Base-by-base conservation (phyloP, 2,888 invertebrate genomes). In the Monoplex corrugatus region DNA sequence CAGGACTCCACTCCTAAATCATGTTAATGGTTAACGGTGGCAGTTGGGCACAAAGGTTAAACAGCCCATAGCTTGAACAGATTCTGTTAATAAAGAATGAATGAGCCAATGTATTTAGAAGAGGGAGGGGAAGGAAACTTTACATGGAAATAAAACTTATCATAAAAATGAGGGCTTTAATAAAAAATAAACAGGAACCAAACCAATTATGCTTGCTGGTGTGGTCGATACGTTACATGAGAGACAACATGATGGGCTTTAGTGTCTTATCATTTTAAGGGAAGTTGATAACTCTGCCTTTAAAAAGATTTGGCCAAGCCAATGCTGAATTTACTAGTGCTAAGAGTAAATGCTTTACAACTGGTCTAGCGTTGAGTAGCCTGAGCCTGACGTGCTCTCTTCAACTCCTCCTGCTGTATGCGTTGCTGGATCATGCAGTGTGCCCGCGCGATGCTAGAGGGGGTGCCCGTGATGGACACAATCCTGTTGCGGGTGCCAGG, bases 401-500 rank as follows among this genome's bases (percentile, higher is more conserved):
- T 99, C 94, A 98, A 97, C 97, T 99, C 99, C 97, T 99, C 99
- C 97, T 99, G 98, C 96, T 97, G 97, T 96, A 99, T 98, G 97
- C 98, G 98, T 97, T 98, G 98, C 97, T 99, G 98, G 97, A 99
- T 99, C 97, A 99, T 97, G 97, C 97, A 98, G 96, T 98, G 98
- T 96, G 99, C 99, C 96, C 98, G 98, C 96, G 97, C 97, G 97
- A 99, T 98, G 97, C 98, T 98, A 96, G 97, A 97, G 95, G 97
- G 97, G 95, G 97, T 97, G 96, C 99, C 99, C 95, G 98, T 98
- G 97, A 99, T 98, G 96, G 99, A 98, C 94, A 99, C 99, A 97
- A 99, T 98, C 96, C 99, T 98, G 97, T 99, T 99, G 96, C 98
- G 98, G 94, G 99, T 99, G 96, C 99, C 99, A 93, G 99, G 99